phyloP scores from a whole-genome alignment of 2,797 vertebrate species.

The Rhinatrema bivittatum region DNA sequence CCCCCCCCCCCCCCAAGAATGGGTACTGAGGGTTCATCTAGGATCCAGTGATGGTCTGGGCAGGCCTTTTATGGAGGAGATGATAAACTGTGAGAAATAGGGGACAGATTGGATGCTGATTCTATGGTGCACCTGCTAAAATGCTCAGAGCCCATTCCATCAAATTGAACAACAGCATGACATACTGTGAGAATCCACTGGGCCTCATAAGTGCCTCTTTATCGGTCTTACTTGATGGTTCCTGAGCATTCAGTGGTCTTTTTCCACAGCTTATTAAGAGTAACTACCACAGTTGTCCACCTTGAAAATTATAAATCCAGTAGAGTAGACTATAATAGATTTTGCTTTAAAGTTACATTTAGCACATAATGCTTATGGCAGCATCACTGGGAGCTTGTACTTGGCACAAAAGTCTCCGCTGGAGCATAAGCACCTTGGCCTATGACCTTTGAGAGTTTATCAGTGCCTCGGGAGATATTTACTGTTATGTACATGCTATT shows the following conservation, averaged over 20 bases:
- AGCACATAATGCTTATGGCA: constrained; percentile 44
- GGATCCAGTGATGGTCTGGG: too few relatives aligned
- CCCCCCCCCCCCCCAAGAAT: too few relatives aligned
- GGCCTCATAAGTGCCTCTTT: constrained; percentile 6
- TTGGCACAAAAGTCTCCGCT: constrained; percentile 50
- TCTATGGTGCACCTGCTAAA: constrained; percentile 8
- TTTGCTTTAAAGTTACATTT: constrained; percentile 50
- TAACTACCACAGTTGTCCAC: constrained; percentile 39
- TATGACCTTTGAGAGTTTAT: constrained; percentile 51
- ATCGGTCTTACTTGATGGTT: neutral
- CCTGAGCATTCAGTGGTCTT: constrained; percentile 16
- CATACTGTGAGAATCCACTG: neutral
- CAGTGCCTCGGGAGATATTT: constrained; percentile 47
- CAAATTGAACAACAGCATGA: neutral
- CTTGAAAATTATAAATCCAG: constrained; percentile 47
- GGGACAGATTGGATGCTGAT: too few relatives aligned
- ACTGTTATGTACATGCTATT: constrained; percentile 34
- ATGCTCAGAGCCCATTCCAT: neutral
- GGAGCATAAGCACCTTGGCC: constrained; percentile 54
- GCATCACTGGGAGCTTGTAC: constrained; percentile 46
- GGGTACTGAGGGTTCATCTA: too few relatives aligned
- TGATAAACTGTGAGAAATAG: too few relatives aligned
- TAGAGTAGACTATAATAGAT: constrained; percentile 37
- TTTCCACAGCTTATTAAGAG: constrained; percentile 41
- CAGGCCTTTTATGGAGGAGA: too few relatives aligned